phyloP scores from a whole-genome alignment of 2,797 vertebrate genomes.

The Sebastes cheni region DNA sequence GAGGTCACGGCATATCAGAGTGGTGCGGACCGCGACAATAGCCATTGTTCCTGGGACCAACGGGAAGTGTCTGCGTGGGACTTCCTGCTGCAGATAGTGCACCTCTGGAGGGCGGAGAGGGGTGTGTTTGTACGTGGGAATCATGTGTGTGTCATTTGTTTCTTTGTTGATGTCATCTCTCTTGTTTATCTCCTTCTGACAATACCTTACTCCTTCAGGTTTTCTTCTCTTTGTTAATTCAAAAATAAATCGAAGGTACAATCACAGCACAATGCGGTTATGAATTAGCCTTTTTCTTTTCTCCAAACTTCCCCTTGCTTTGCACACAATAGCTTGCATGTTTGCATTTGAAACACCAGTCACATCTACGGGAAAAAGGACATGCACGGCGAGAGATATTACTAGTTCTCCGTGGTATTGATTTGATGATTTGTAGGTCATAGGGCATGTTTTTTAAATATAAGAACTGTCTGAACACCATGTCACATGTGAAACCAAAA shows the following conservation, averaged over 20 bases:
- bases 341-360: neutral
- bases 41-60: slow-evolving; percentile 81
- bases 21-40: slow-evolving; percentile 75
- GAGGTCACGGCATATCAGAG: slow-evolving; percentile 83
- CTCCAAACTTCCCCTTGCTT: neutral
- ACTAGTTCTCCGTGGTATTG: neutral
- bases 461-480: neutral
- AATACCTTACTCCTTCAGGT: neutral
- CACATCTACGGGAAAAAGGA: neutral
- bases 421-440: neutral
- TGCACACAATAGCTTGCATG: neutral
- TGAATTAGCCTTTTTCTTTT: neutral
- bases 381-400: neutral
- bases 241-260: neutral
- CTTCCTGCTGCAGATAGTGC: slow-evolving; percentile 82
- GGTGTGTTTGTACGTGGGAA: slow-evolving; percentile 33
- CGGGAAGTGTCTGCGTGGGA: slow-evolving; percentile 83
- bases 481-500: too few species aligned
- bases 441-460: neutral
- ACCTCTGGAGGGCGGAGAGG: slow-evolving; percentile 71
- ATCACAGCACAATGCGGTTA: neutral
- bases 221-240: neutral
- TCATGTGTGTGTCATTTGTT: slow-evolving; percentile 37
- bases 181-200: neutral
- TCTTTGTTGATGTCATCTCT: slow-evolving; percentile 31